These are phyloP conservation scores for Callyntrura guangdongensis DNA, from an alignment of 2,888 invertebrate species.

Conservation along the genomic window DNA sequence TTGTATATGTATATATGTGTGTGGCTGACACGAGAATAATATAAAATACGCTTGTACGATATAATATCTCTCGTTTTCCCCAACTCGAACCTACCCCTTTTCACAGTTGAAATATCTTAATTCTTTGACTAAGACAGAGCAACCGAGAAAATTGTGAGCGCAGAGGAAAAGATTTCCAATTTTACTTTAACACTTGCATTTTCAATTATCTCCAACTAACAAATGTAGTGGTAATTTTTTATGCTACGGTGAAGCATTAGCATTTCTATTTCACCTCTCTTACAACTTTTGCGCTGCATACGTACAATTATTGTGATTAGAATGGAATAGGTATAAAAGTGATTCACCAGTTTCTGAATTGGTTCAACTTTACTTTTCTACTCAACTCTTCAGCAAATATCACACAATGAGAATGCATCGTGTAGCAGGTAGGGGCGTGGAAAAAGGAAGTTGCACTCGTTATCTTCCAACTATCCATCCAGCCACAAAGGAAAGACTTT, in stretches of 20 bases:
- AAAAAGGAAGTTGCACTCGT: too few relatives aligned
- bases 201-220: neutral
- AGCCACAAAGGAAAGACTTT: too few relatives aligned
- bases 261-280: neutral
- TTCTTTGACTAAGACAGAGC: neutral
- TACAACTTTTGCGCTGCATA: neutral
- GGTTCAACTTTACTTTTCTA: too few relatives aligned
- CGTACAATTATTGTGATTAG: neutral
- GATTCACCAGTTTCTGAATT: too few relatives aligned
- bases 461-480: too few relatives aligned
- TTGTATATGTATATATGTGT: too few relatives aligned
- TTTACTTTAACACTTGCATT: neutral
- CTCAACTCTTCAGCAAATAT: too few relatives aligned
- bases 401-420: too few relatives aligned
- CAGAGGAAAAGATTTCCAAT: slow-evolving; percentile 5
- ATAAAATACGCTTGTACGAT: neutral
- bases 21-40: too few relatives aligned
- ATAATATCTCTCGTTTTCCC: neutral
- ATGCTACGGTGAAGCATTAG: neutral
- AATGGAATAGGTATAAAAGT: neutral
- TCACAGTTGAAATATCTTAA: too few relatives aligned
- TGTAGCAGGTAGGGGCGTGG: too few relatives aligned
- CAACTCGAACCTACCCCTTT: too few relatives aligned
- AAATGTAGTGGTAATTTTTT: neutral
- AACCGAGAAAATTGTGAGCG: slow-evolving; percentile 8